These are phyloP conservation scores for Bradynema listronoti DNA, from an alignment of 1,140 invertebrate genomes.

Conservation along the genomic window DNA sequence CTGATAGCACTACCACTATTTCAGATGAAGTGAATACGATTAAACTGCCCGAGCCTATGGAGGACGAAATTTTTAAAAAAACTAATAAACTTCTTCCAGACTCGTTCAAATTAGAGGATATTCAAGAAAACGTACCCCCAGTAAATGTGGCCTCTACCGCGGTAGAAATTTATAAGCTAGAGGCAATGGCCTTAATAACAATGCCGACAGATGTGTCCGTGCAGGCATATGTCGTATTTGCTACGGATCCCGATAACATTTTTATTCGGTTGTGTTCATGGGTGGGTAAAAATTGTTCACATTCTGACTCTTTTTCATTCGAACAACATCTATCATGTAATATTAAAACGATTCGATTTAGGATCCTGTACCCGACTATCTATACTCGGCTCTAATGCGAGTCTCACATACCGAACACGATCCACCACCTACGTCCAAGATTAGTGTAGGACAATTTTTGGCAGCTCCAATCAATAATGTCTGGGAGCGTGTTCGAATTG, in stretches of 20 bases:
- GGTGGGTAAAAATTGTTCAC: constrained; percentile 16
- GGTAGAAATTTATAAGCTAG: not conserved
- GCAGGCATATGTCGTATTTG: constrained; percentile 16
- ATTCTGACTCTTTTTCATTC: not conserved
- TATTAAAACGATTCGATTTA: not conserved
- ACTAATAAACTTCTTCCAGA: not conserved
- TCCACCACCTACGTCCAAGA: not conserved
- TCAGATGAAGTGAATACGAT: too few relatives aligned
- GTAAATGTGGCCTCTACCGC: not conserved
- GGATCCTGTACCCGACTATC: constrained; percentile 22
- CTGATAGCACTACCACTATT: too few relatives aligned
- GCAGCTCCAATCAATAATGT: constrained; percentile 17
- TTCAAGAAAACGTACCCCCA: not conserved
- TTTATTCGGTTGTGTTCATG: constrained; percentile 16
- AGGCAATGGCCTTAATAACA: constrained; percentile 14
- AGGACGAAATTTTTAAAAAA: too few relatives aligned
- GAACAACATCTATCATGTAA: not conserved
- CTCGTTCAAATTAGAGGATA: not conserved
- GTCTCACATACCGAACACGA: not conserved
- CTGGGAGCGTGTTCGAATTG: constrained; percentile 19
- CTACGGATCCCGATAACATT: constrained; percentile 26
- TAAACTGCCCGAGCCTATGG: not conserved
- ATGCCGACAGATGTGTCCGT: constrained; percentile 6
- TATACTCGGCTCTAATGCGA: constrained; percentile 8
- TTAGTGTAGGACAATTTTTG: constrained; percentile 12